Conservation (phyloP, 2,113 vertebrate genomes). For the Capricornis sumatraensis region DNA sequence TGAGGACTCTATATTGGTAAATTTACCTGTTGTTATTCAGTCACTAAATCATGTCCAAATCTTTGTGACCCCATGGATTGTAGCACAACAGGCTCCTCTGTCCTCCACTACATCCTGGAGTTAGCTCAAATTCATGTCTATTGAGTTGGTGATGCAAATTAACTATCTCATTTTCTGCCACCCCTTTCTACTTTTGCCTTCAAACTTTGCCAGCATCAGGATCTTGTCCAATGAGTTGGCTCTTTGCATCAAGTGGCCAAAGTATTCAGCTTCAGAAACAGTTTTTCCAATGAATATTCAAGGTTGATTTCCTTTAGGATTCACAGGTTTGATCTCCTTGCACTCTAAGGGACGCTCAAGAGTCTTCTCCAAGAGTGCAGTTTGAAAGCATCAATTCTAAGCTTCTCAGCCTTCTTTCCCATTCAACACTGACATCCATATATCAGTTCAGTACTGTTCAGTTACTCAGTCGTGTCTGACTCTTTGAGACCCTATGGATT, state of each 20-base stretch:
- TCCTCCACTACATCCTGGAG: neutral
- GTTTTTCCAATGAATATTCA: neutral
- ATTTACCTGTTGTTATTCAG: neutral
- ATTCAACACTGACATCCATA: neutral
- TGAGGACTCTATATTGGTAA: neutral
- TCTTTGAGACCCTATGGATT: neutral
- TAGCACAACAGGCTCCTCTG: neutral
- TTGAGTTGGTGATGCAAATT: neutral
- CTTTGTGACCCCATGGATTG: neutral
- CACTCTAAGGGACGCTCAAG: neutral
- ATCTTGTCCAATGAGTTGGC: neutral
- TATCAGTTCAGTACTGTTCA: neutral
- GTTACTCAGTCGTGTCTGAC: neutral
- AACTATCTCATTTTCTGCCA: neutral
- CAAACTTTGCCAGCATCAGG: neutral
- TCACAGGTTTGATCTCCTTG: neutral
- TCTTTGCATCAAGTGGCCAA: neutral
- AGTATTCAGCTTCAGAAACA: neutral
- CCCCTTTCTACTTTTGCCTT: neutral
- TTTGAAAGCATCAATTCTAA: neutral
- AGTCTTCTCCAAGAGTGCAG: neutral
- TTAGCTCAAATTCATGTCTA: neutral
- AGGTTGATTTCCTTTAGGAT: neutral
- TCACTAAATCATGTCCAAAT: neutral
- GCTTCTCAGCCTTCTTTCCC: neutral